Evolutionary conservation across 2,113 vertebrate species (phyloP).

Genomic region (Toxostoma redivivum): DNA sequence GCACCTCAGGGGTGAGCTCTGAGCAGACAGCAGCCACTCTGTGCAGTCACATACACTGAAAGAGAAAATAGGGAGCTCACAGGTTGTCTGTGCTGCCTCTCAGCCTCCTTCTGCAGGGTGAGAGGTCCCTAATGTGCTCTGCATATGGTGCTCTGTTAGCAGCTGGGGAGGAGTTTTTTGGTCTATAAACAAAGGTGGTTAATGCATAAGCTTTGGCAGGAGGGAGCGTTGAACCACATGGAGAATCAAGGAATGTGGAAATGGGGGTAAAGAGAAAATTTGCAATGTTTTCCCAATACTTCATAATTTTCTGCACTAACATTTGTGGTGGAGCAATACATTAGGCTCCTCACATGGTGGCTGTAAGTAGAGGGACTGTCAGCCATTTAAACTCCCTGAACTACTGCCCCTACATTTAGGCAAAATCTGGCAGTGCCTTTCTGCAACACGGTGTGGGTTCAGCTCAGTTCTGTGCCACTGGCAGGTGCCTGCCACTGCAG

Average conservation of each 20-base stretch:
- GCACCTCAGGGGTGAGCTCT: background rate
- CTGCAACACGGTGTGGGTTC: background rate
- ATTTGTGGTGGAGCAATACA: background rate
- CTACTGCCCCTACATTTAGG: background rate
- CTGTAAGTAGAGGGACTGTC: background rate
- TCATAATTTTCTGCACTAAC: background rate
- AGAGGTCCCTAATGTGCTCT: background rate
- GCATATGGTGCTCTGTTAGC: background rate
- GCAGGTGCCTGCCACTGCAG: background rate
- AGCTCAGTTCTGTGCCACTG: background rate
- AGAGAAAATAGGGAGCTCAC: background rate
- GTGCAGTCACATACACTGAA: background rate
- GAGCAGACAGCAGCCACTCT: rapidly evolving
- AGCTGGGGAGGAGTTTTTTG: background rate
- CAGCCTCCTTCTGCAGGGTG: background rate
- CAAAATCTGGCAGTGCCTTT: background rate
- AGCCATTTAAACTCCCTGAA: background rate
- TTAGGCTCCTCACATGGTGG: background rate
- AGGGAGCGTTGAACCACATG: rapidly evolving
- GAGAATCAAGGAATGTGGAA: background rate
- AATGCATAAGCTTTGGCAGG: background rate
- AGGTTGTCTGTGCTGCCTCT: background rate
- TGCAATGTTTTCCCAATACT: background rate
- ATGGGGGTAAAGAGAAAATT: background rate
- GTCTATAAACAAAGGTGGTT: background rate